These are phyloP conservation scores for Brachionus plicatilis DNA, from an alignment of 1,140 invertebrate species.

Conservation along the genomic window DNA sequence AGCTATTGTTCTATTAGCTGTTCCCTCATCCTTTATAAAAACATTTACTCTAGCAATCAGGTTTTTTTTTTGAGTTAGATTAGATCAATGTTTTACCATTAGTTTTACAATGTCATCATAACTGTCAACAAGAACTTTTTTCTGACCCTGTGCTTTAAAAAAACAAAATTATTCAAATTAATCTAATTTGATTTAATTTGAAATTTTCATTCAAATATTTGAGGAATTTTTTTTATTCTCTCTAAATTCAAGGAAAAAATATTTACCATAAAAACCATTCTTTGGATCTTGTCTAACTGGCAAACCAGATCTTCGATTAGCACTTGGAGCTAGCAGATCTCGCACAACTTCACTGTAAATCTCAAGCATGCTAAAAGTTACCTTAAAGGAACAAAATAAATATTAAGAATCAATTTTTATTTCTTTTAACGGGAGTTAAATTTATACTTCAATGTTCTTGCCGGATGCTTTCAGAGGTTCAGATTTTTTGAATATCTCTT, in stretches of 20 bases:
- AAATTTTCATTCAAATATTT: no score
- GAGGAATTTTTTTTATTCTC: no score
- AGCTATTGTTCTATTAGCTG: conserved; percentile 61
- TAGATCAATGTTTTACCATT: conserved; percentile 47
- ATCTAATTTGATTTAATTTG: background rate
- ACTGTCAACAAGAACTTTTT: conserved; percentile 57
- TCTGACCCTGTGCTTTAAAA: conserved; percentile 60
- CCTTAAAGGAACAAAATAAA: background rate
- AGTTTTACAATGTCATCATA: conserved; percentile 60
- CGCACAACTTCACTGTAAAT: conserved; percentile 65
- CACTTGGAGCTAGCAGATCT: conserved; percentile 58
- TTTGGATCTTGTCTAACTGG: conserved; percentile 63
- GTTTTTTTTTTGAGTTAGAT: background rate
- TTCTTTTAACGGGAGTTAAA: no score
- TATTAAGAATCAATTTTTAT: no score
- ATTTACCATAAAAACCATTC: conserved; percentile 62
- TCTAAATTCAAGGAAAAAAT: background rate
- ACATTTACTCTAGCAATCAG: background rate
- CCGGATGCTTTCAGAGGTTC: conserved; percentile 41
- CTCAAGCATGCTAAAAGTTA: conserved; percentile 62
- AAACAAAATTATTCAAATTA: background rate
- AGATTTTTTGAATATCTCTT: conserved; percentile 69
- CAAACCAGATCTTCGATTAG: conserved; percentile 57
- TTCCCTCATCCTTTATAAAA: conserved; percentile 59
- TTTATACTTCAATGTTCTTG: conserved; percentile 21